These are phyloP conservation scores for Quadroppia sp. DNA, from an alignment of 2,888 invertebrate genomes.

Conservation along the genomic window DNA sequence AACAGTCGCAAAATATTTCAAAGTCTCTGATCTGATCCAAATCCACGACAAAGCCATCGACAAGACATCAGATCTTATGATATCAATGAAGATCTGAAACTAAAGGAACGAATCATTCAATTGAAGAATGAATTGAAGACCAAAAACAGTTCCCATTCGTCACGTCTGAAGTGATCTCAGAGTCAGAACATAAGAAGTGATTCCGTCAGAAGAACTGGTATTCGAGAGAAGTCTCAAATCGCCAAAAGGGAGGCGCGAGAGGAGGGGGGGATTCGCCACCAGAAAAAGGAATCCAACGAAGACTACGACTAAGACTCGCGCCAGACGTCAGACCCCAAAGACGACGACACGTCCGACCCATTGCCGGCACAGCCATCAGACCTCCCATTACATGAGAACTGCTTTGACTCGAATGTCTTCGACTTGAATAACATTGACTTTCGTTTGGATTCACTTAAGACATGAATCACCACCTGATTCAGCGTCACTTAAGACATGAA, in stretches of 20 bases:
- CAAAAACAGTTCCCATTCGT: constrained; percentile 60
- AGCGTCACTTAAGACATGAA: background rate
- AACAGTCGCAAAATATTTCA: too few relatives aligned
- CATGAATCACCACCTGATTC: too few relatives aligned
- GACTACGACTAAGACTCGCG: constrained; percentile 24
- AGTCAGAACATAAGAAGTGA: constrained; percentile 60
- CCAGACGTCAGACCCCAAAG: constrained; percentile 16
- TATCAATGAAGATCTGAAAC: constrained; percentile 92
- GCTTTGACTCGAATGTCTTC: constrained; percentile 5
- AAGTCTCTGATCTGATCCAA: constrained; percentile 91
- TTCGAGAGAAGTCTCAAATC: constrained; percentile 85
- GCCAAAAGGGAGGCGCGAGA: constrained; percentile 91
- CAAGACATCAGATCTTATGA: constrained; percentile 94
- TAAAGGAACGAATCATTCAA: constrained; percentile 81
- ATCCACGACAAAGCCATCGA: constrained; percentile 96
- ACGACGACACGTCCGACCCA: background rate
- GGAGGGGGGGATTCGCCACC: constrained; percentile 72
- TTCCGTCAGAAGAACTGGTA: constrained; percentile 84
- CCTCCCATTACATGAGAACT: background rate
- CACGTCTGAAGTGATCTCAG: constrained; percentile 65
- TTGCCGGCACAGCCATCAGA: background rate
- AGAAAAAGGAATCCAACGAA: constrained; percentile 49
- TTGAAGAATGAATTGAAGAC: constrained; percentile 83
- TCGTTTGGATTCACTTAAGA: background rate
- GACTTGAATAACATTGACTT: constrained; percentile 35